phyloP scores from a whole-genome alignment of 2,113 vertebrate genomes.

The Vidua macroura region DNA sequence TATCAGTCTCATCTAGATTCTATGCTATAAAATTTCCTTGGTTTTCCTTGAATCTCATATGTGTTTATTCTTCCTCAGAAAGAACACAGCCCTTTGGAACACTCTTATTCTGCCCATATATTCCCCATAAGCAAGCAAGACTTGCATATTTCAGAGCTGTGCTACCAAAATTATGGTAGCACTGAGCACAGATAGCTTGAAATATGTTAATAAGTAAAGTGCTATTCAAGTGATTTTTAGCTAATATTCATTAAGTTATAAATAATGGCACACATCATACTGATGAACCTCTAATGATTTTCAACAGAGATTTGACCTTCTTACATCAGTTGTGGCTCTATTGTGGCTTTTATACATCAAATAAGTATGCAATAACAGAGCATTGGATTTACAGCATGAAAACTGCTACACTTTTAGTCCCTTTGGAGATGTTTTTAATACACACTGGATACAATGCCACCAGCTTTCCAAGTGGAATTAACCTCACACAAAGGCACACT shows the following conservation, averaged over 20 bases:
- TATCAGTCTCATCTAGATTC: not conserved
- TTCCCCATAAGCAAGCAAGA: not conserved
- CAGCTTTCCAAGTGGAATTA: not conserved
- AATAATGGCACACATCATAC: not conserved
- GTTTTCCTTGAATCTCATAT: not conserved
- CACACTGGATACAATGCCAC: not conserved
- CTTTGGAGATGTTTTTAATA: not conserved
- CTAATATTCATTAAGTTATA: not conserved
- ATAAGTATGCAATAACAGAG: not conserved
- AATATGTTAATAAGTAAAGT: not conserved
- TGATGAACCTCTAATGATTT: not conserved
- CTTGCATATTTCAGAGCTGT: not conserved
- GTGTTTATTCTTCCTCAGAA: not conserved
- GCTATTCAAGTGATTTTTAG: not conserved
- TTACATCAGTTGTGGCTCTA: not conserved
- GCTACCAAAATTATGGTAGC: not conserved
- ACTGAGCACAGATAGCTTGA: not conserved
- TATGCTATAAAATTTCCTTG: not conserved
- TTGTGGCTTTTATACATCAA: accelerated
- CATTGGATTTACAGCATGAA: not conserved
- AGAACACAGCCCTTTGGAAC: not conserved
- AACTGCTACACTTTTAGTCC: not conserved
- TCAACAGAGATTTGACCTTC: not conserved
- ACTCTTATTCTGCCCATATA: not conserved
- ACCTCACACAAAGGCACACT: not conserved